Evolutionary conservation across 2,888 invertebrate species (phyloP), one percentile per base, ranked within the genome.

Genomic region (Coelinius sp.): DNA sequence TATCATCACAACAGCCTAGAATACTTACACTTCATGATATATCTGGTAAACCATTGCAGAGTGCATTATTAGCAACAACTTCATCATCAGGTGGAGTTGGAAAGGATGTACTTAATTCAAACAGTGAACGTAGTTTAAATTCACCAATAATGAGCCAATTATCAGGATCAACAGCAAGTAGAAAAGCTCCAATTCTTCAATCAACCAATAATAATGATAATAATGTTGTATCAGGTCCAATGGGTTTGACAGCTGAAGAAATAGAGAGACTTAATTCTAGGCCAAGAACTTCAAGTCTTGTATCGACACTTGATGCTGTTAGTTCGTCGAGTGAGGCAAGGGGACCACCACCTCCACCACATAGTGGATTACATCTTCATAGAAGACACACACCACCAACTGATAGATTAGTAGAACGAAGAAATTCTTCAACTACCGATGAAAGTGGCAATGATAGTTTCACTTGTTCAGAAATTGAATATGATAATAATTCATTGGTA

Each of bases 391-490:
- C 93, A 25, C 93, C 93, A 14, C 93, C 93, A 44, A 91, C 93
- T 20, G 93, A 93, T 80, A 92, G 94, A 79, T 90, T 92, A 56
- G 24, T 71, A 6, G 86, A 87, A 25, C 91, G 94, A 81, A 93
- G 94, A 81, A 94, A 95, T 8, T 94, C 94, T 0, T 94, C 95
- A 7, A 95, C 97, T 8, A 95, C 97, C 81, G 97, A 97, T 86
- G 97, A 97, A 88, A 94, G 94, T 77, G 94, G 94, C 4, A 97
- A 98, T 88, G 98, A 98, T 86, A 97, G 97, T 80, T 98, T 98
- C 89, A 98, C 98, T 10, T 98, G 98, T 89, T 98, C 98, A 0
- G 98, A 98, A 89, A 97, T 97, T 85, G 98, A 98, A 88, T 97
- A 97, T 86, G 97, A 97, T 83, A 96, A 97, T 85, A 94, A 95